phyloP scores from a whole-genome alignment of 2,797 vertebrate genomes.

The Salmo trutta region DNA sequence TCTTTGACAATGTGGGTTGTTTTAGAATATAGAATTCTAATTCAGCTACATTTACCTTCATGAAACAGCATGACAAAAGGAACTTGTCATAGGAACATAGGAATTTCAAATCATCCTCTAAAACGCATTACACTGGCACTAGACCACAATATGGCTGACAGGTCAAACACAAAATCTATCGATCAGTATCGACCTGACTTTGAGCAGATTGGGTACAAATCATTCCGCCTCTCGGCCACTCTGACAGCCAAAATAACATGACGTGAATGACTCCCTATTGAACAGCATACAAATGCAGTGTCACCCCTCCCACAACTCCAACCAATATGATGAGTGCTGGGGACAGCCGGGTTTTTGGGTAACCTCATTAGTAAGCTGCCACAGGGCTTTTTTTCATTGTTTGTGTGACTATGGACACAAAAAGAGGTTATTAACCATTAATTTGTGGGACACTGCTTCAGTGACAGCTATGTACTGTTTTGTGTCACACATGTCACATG shows the following conservation, averaged over 20 bases:
- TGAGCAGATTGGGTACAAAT: slow-evolving; percentile 37
- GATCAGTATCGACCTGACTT: slow-evolving; percentile 29
- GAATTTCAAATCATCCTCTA: neutral
- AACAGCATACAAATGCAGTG: slow-evolving; percentile 12
- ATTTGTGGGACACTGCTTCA: slow-evolving; percentile 11
- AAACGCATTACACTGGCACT: slow-evolving; percentile 14
- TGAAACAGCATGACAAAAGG: too few species aligned
- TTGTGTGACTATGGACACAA: slow-evolving; percentile 10
- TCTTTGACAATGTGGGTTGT: neutral
- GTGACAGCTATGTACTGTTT: slow-evolving; percentile 41
- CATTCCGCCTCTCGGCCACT: slow-evolving; percentile 23
- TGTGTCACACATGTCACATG: slow-evolving; percentile 33
- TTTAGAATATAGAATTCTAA: neutral
- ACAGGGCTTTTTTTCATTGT: slow-evolving; percentile 5
- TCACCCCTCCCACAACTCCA: neutral
- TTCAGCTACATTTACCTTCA: too few species aligned
- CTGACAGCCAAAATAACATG: slow-evolving; percentile 21
- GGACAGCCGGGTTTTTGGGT: neutral
- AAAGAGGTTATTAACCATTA: slow-evolving; percentile 31
- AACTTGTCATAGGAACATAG: neutral
- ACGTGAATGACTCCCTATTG: neutral
- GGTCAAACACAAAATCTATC: slow-evolving; percentile 42
- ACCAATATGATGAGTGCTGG: neutral
- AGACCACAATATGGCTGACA: slow-evolving; percentile 7
- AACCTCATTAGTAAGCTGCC: slow-evolving; percentile 11